Evolutionary conservation across 1,140 invertebrate species (phyloP).

Genomic region (Maniola jurtina): DNA sequence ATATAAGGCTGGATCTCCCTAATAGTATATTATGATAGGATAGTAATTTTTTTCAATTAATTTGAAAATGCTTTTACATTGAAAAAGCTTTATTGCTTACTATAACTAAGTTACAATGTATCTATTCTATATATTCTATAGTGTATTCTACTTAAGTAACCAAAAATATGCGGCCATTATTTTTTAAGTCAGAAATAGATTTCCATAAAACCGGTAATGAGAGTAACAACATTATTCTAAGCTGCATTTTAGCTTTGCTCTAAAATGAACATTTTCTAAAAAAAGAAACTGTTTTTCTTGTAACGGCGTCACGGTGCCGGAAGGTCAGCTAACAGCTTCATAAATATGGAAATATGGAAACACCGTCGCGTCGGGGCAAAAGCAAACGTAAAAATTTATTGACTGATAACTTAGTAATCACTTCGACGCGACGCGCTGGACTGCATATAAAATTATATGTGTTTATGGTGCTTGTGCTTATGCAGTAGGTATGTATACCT

Average conservation of each 20-base stretch:
- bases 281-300: conserved; percentile 21
- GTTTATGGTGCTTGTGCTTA: no score
- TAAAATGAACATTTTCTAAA: conserved; percentile 9
- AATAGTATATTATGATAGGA: no score
- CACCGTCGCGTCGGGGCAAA: conserved; percentile 2
- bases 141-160: no score
- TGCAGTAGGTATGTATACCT: no score
- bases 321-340: conserved; percentile 25
- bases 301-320: conserved; percentile 11
- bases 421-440: neutral
- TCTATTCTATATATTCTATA: no score
- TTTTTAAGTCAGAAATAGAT: no score
- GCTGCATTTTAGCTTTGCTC: neutral
- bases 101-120: no score
- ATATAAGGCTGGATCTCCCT: no score
- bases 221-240: neutral
- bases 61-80: no score
- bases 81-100: no score
- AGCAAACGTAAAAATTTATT: conserved; percentile 26
- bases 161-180: no score
- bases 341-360: conserved; percentile 27
- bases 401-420: conserved; percentile 20
- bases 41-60: no score
- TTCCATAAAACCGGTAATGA: neutral
- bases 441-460: neutral